These are phyloP conservation scores for Boulengeromyrus knoepffleri DNA, from an alignment of 2,113 vertebrate species.

Conservation along the genomic window DNA sequence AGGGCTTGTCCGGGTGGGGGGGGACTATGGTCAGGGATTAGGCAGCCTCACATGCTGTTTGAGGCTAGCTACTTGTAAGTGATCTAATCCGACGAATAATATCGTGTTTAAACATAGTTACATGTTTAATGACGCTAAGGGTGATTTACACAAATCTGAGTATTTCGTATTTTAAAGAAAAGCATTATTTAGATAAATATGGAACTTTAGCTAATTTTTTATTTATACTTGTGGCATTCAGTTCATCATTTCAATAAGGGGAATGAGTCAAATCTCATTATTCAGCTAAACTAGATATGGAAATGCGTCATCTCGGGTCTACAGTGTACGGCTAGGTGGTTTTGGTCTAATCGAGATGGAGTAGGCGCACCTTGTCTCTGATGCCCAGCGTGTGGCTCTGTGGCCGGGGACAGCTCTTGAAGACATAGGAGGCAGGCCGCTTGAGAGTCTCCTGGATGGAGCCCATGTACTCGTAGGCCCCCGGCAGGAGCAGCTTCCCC, in stretches of 20 bases:
- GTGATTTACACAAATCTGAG: not conserved
- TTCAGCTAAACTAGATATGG: not conserved
- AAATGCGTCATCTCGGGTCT: not conserved
- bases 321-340: not conserved
- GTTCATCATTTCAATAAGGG: not conserved
- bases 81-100: not conserved
- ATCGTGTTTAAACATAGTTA: not conserved
- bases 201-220: not conserved
- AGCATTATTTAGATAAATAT: not conserved
- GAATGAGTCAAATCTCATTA: not conserved
- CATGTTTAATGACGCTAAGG: not conserved
- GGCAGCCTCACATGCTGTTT: not conserved
- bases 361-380: conserved; percentile 54
- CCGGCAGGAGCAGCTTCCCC: conserved; percentile 43
- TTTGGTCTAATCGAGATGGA: not conserved
- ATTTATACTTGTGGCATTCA: not conserved
- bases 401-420: conserved; percentile 53
- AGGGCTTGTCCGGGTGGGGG: not conserved
- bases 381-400: conserved; percentile 37
- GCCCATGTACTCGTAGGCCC: conserved; percentile 46
- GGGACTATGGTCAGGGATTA: not conserved
- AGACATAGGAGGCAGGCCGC: conserved; percentile 45
- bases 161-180: not conserved
- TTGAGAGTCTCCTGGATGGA: conserved; percentile 47
- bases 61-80: not conserved